Evolutionary conservation across 2,888 invertebrate genomes (phyloP).

Genomic region (Apoderus coryli): DNA sequence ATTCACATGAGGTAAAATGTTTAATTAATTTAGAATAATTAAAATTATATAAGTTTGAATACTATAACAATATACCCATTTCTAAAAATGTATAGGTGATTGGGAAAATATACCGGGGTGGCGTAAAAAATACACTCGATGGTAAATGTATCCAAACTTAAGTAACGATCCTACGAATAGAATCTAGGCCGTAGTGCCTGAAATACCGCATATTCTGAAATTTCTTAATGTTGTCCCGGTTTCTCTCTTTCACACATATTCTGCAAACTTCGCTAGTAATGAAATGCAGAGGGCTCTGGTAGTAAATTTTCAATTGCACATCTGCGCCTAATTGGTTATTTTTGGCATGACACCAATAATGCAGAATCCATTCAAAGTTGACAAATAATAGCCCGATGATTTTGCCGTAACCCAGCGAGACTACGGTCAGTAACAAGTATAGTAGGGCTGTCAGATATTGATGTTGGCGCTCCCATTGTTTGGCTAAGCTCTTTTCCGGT

Average conservation of each 20-base stretch:
- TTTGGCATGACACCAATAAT: conserved; percentile 14
- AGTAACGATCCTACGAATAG: conserved; percentile 25
- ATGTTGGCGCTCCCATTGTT: conserved; percentile 8
- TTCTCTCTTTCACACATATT: conserved; percentile 12
- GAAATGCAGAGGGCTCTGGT: conserved; percentile 14
- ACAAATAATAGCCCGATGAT: conserved; percentile 10
- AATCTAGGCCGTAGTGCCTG: conserved; percentile 25
- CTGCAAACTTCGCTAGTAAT: conserved; percentile 14
- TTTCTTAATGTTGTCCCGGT: conserved; percentile 37
- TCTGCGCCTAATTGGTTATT: conserved; percentile 8
- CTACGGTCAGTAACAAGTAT: conserved; percentile 13
- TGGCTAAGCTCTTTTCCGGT: not conserved
- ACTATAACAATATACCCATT: no score
- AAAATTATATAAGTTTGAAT: no score
- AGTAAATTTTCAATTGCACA: conserved; percentile 10
- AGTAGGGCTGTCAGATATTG: conserved; percentile 14
- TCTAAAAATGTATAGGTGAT: no score
- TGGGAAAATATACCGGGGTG: not conserved
- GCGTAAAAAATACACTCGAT: not conserved
- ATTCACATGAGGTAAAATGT: no score
- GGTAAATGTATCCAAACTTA: no score
- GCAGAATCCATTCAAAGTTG: conserved; percentile 11
- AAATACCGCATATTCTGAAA: conserved; percentile 46
- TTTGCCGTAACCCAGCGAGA: conserved; percentile 12
- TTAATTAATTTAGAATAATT: no score